These are phyloP conservation scores for Myotis vivesi DNA, from an alignment of 2,797 vertebrate species.

Conservation along the genomic window DNA sequence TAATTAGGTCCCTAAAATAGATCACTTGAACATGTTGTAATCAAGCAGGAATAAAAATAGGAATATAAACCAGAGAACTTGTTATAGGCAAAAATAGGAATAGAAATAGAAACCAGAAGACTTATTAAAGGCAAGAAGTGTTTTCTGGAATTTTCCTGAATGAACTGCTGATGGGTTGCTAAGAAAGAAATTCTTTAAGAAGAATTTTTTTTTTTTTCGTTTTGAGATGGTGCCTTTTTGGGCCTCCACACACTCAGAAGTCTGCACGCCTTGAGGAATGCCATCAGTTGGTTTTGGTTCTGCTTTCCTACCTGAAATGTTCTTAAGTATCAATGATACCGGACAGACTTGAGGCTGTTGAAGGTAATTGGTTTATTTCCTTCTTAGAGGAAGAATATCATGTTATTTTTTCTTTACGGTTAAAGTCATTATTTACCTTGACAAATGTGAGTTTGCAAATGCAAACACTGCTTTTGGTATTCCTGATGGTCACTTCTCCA, in stretches of 20 bases:
- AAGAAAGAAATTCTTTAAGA: slow-evolving; percentile 48
- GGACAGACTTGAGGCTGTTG: neutral
- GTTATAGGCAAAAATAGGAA: neutral
- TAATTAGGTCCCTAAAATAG: slow-evolving; percentile 45
- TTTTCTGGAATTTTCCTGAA: slow-evolving; percentile 38
- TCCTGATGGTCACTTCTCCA: slow-evolving; percentile 97
- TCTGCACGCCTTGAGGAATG: neutral
- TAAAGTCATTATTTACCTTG: slow-evolving; percentile 87
- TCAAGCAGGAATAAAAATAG: slow-evolving; percentile 24
- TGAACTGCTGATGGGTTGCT: neutral
- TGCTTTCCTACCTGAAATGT: slow-evolving; percentile 4
- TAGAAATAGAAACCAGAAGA: slow-evolving; percentile 19
- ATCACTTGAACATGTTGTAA: slow-evolving; percentile 40
- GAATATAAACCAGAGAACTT: neutral
- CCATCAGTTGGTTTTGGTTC: neutral
- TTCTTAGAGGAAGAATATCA: neutral
- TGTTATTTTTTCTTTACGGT: neutral
- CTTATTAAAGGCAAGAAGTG: neutral
- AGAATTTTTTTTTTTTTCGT: neutral
- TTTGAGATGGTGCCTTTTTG: neutral
- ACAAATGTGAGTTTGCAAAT: slow-evolving; percentile 99
- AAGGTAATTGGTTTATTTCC: slow-evolving; percentile 18
- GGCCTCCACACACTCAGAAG: neutral
- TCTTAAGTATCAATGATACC: neutral
- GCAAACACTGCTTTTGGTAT: slow-evolving; percentile 93